A percentile compares a stretch with the other conserved stretches of the same genome.
phyloP scores from a whole-genome alignment of 2,888 invertebrate genomes.

The Athrips mouffetella region DNA sequence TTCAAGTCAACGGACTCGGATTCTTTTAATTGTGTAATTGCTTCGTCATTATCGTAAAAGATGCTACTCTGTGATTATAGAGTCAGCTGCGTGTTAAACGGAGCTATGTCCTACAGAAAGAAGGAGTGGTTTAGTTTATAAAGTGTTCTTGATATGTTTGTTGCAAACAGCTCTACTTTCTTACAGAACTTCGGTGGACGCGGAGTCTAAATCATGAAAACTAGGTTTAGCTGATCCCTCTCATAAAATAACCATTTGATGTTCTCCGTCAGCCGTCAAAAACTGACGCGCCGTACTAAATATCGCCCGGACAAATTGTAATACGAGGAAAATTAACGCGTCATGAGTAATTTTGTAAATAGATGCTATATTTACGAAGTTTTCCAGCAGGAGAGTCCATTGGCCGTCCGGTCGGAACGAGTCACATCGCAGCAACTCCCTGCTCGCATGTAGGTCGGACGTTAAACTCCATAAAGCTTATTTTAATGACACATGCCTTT shows the following conservation, averaged over 20 bases:
- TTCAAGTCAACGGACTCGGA: background rate
- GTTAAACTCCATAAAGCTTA: conserved; percentile 32
- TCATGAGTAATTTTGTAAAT: conserved; percentile 23
- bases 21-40: background rate
- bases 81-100: too few species aligned
- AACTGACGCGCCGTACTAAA: background rate
- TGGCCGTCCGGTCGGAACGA: conserved; percentile 21
- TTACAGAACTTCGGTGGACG: too few species aligned
- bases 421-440: conserved; percentile 23
- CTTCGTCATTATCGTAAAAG: too few species aligned
- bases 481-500: conserved; percentile 10
- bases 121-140: too few species aligned
- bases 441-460: conserved; percentile 51
- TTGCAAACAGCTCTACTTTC: too few species aligned
- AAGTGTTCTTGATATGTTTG: too few species aligned
- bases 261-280: background rate
- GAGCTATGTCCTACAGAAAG: too few species aligned
- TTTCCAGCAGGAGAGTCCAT: conserved; percentile 16
- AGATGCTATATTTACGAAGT: conserved; percentile 15
- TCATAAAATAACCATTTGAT: background rate
- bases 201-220: too few species aligned
- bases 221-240: too few species aligned
- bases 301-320: background rate
- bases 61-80: too few species aligned
- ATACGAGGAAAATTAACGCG: background rate